Evolutionary conservation across 2,888 invertebrate genomes (phyloP).

Genomic region (Drosophila anceps): DNA sequence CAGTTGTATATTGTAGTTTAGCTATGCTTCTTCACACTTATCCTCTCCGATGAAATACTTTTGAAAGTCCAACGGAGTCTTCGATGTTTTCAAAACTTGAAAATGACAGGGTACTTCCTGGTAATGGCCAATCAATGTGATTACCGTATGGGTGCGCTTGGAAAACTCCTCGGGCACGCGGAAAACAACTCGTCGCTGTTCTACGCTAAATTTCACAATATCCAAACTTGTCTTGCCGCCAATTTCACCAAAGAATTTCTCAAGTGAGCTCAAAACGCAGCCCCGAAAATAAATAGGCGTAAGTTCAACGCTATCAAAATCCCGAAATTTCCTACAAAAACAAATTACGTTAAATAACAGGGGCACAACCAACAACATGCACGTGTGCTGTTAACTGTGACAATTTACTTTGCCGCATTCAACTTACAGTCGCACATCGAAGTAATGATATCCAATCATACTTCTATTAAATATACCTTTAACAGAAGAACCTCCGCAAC

Average conservation of each 20-base stretch:
- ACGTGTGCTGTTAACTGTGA: conserved; percentile 43
- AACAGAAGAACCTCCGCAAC: neutral
- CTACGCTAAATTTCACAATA: conserved; percentile 87
- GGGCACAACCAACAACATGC: conserved; percentile 44
- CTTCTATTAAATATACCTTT: conserved; percentile 38
- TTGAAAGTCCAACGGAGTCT: conserved; percentile 57
- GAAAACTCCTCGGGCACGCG: conserved; percentile 87
- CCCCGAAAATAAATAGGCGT: conserved; percentile 87
- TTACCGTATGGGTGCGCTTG: conserved; percentile 87
- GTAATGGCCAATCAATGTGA: conserved; percentile 86
- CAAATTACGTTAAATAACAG: neutral
- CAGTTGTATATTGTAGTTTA: neutral
- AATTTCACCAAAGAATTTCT: conserved; percentile 87
- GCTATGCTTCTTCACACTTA: conserved; percentile 14
- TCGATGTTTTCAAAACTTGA: conserved; percentile 86
- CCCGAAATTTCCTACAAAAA: conserved; percentile 85
- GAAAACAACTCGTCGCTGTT: conserved; percentile 86
- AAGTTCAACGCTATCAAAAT: conserved; percentile 83
- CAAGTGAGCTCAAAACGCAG: conserved; percentile 86
- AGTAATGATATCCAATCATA: conserved; percentile 86
- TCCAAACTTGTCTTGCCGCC: conserved; percentile 87
- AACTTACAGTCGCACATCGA: conserved; percentile 87
- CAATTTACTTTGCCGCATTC: conserved; percentile 4
- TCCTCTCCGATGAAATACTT: conserved; percentile 21
- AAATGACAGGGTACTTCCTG: conserved; percentile 87